phyloP scores from a whole-genome alignment of 2,113 vertebrate genomes.

The Uria aalge region DNA sequence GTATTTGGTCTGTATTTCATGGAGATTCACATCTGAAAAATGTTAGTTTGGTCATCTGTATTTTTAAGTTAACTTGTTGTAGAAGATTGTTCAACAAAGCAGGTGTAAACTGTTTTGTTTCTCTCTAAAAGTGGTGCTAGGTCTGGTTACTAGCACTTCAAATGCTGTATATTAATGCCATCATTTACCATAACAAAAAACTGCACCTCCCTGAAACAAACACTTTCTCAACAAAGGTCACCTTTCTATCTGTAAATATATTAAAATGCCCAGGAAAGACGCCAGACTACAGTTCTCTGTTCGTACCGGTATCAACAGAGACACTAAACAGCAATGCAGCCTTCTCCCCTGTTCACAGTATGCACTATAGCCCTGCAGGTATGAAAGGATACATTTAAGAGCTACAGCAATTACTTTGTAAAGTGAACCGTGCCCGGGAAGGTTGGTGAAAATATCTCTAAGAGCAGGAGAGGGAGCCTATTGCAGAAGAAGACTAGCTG shows the following conservation, averaged over 20 bases:
- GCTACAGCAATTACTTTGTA: background rate
- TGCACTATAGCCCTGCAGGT: background rate
- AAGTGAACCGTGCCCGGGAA: background rate
- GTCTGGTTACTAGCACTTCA: background rate
- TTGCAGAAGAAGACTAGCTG: background rate
- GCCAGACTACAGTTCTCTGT: background rate
- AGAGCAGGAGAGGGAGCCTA: background rate
- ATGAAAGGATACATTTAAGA: background rate
- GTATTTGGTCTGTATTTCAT: background rate
- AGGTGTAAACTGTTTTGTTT: background rate
- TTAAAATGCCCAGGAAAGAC: background rate
- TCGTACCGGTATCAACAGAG: fast-evolving
- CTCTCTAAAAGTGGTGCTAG: background rate
- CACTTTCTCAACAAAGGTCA: slow-evolving; percentile 1
- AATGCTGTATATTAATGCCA: background rate
- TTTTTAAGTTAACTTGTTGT: background rate
- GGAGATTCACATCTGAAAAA: background rate
- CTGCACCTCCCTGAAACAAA: background rate
- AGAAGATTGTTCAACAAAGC: background rate
- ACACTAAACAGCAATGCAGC: background rate
- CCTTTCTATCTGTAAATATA: background rate
- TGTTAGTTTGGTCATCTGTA: background rate
- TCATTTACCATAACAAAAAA: background rate
- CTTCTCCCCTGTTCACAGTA: background rate
- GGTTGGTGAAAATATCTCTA: background rate